Base-by-base conservation (phyloP, 2,113 vertebrate genomes). In the Pseudorectes ferrugineus region DNA sequence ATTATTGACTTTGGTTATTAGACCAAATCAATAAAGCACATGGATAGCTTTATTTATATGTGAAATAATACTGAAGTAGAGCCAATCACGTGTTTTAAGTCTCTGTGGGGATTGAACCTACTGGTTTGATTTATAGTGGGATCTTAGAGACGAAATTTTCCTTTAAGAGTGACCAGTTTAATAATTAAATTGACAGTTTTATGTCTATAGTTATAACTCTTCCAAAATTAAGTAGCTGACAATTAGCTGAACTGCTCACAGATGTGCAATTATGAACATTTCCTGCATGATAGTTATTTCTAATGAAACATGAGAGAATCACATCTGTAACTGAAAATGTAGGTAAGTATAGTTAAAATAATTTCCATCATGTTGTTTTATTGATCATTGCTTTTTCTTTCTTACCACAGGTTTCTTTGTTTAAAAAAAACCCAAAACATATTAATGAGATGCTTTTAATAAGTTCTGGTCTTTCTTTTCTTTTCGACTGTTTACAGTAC, bases 101-200 rank as follows among this genome's bases (percentile, higher is more conserved):
- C 43, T 85, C 46, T 43, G 20, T 3, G 3, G 11, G 13, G 33
- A 52, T 24, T 78, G 31, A 89, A 52, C 5, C 16, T 72, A 74
- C 31, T 46, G 13, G 18, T 68, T 74, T 91, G 55, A 92, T 86
- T 90, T 91, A 77, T 5, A 61, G 29, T 29, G 25, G 25, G 46
- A 85, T 45, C 78, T 70, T n/a, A 18, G 29, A 80, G 19, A 80
- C 3, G 1, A 66, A 74, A 43, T 88, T 63, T 92, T 83, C 65
- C 46, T 67, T 94, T 76, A 35, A n/a, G 36, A 78, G 10, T 35
- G 23, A 66, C 52, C 68, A 72, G 28, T 9, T 42, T 89, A 77
- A 96, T 92, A 81, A 91, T 59, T 43, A 88, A 85, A 96, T 86
- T 89, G 88, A 52, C 48, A 84, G 46, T n/a, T 93, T 61, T 46